A percentile compares a stretch with the other conserved stretches of the same genome.
Evolutionary conservation across 2,113 vertebrate species (phyloP).

Genomic region (Myrmecophaga tridactyla): DNA sequence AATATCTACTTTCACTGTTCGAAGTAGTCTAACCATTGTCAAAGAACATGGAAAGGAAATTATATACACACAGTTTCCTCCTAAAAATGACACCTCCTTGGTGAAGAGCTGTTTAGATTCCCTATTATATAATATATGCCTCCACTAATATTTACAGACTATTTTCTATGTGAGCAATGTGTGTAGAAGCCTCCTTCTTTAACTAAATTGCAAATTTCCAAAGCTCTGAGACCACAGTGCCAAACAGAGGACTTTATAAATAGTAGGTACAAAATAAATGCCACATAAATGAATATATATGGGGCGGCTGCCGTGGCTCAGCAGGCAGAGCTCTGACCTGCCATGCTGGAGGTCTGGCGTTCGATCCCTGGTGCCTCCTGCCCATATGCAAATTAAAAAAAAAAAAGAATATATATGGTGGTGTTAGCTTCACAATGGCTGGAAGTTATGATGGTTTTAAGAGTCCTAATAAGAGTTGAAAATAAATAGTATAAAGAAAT

Average conservation of each 20-base stretch:
- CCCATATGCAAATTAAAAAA: no score
- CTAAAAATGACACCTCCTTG: conserved; percentile 32
- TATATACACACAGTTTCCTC: not conserved
- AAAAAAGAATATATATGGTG: no score
- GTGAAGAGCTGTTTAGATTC: not conserved
- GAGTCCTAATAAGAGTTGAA: conserved; percentile 19
- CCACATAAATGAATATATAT: conserved; percentile 1
- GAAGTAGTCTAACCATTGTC: not conserved
- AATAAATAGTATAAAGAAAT: not conserved
- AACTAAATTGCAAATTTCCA: conserved; percentile 8
- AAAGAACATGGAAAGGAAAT: conserved; percentile 39
- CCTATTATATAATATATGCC: not conserved
- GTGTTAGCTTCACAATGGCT: not conserved
- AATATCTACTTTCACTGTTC: conserved; percentile 18
- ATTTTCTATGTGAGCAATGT: not conserved
- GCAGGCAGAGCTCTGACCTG: no score
- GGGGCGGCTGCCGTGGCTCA: no score
- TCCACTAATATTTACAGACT: conserved; percentile 13
- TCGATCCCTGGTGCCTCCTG: no score
- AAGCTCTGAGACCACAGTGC: not conserved
- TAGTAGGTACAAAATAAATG: not conserved
- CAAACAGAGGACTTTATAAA: conserved; percentile 19
- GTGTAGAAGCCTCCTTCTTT: not conserved
- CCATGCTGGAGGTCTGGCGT: no score
- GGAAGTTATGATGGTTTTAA: not conserved